These are phyloP conservation scores for Aphelinus atriplicis DNA, from an alignment of 1,140 invertebrate genomes.

Conservation along the genomic window DNA sequence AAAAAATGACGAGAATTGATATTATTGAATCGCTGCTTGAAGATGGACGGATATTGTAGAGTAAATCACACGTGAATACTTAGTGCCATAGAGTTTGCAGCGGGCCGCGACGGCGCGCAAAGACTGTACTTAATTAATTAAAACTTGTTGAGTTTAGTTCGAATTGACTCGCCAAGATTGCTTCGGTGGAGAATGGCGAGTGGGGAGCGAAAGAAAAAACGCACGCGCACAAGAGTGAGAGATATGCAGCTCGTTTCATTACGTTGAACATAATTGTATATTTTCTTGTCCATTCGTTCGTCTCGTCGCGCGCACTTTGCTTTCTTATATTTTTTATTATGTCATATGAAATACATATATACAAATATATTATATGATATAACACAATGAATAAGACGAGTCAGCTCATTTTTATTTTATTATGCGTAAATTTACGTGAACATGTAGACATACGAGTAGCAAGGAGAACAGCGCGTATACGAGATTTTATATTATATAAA, in stretches of 20 bases:
- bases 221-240: no score
- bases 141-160: constrained; percentile 27
- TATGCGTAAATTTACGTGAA: constrained; percentile 25
- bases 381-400: not conserved
- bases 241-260: no score
- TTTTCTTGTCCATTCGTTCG: constrained; percentile 33
- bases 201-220: not conserved
- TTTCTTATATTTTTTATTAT: constrained; percentile 17
- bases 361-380: no score
- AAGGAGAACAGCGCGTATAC: constrained; percentile 29
- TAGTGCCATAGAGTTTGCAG: constrained; percentile 64
- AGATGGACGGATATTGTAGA: constrained; percentile 36
- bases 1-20: no score
- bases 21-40: constrained; percentile 4
- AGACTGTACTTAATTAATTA: constrained; percentile 64
- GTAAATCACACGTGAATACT: constrained; percentile 60
- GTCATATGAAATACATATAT: no score
- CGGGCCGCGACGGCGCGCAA: constrained; percentile 52
- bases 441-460: constrained; percentile 24
- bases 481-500: constrained; percentile 17
- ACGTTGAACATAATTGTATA: not conserved
- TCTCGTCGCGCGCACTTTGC: constrained; percentile 32
- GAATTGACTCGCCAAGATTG: constrained; percentile 9
- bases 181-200: not conserved
- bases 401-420: constrained; percentile 15